Conservation (phyloP, 2,888 invertebrate species). For the Melipona beecheii region DNA sequence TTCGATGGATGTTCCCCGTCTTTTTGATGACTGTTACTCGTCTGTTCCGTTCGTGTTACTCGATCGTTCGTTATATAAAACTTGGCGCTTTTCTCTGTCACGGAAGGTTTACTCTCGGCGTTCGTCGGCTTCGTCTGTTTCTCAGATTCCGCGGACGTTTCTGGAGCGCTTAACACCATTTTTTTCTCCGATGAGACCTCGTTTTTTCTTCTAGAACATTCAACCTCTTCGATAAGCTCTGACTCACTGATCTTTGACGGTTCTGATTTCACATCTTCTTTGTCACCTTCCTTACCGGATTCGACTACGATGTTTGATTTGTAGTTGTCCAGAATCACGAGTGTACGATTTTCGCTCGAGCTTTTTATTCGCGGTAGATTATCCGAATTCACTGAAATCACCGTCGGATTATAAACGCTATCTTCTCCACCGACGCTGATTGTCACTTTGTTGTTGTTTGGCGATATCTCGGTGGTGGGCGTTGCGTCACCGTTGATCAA, state of each 20-base stretch:
- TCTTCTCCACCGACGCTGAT: constrained; percentile 84
- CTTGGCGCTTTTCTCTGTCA: constrained; percentile 18
- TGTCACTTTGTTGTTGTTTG: constrained; percentile 84
- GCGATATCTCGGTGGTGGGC: constrained; percentile 49
- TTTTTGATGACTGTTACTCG: constrained; percentile 23
- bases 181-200: constrained; percentile 4
- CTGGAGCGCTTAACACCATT: background rate
- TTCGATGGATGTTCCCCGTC: constrained; percentile 52
- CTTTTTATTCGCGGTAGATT: constrained; percentile 74
- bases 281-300: constrained; percentile 52
- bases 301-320: constrained; percentile 81
- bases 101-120: constrained; percentile 26
- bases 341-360: constrained; percentile 78
- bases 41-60: constrained; percentile 36
- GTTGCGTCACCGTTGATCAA: constrained; percentile 77
- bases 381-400: constrained; percentile 80
- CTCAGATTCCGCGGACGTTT: constrained; percentile 16
- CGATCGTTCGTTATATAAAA: constrained; percentile 19
- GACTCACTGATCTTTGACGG: background rate
- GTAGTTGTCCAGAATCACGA: constrained; percentile 82
- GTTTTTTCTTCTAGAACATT: background rate
- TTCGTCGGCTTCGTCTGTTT: constrained; percentile 30
- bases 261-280: constrained; percentile 32
- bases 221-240: background rate
- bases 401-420: constrained; percentile 81